Evolutionary conservation across 2,797 vertebrate species (phyloP).

Genomic region (Argyrosomus regius): DNA sequence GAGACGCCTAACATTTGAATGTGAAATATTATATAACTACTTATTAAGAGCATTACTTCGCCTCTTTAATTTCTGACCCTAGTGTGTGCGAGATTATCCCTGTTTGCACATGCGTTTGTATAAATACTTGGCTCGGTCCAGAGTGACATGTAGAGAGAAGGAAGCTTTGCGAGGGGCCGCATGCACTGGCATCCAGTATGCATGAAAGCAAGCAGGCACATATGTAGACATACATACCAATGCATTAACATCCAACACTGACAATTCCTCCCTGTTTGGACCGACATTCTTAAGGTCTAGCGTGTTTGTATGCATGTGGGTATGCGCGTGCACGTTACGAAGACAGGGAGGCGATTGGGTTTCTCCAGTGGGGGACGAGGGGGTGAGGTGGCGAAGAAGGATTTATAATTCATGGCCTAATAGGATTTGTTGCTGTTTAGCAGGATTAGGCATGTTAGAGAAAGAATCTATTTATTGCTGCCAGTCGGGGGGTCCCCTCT

Average conservation of each 20-base stretch:
- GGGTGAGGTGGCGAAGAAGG: constrained; percentile 81
- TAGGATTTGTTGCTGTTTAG: constrained; percentile 92
- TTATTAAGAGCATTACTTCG: background rate
- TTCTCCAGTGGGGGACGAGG: constrained; percentile 75
- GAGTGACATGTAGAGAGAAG: background rate
- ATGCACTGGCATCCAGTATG: constrained; percentile 7
- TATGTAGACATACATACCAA: constrained; percentile 18
- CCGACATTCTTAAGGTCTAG: constrained; percentile 46
- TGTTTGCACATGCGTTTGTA: background rate
- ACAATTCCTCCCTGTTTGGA: constrained; percentile 26
- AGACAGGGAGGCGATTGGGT: constrained; percentile 75
- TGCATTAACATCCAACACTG: constrained; percentile 15
- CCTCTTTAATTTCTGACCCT: background rate
- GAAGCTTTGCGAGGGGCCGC: constrained; percentile 22
- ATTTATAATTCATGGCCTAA: constrained; percentile 91
- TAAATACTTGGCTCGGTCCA: background rate
- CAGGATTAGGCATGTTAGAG: constrained; percentile 89
- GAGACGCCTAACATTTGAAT: background rate
- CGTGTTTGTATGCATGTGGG: constrained; percentile 32
- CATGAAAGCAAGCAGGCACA: constrained; percentile 20
- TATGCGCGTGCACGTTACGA: constrained; percentile 25
- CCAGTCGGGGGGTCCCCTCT: constrained; percentile 78
- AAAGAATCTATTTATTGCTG: constrained; percentile 89
- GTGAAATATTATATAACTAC: background rate
- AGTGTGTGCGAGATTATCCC: background rate